Conservation (phyloP, 2,888 invertebrate species). For the Zaprionus obscuricornis region DNA sequence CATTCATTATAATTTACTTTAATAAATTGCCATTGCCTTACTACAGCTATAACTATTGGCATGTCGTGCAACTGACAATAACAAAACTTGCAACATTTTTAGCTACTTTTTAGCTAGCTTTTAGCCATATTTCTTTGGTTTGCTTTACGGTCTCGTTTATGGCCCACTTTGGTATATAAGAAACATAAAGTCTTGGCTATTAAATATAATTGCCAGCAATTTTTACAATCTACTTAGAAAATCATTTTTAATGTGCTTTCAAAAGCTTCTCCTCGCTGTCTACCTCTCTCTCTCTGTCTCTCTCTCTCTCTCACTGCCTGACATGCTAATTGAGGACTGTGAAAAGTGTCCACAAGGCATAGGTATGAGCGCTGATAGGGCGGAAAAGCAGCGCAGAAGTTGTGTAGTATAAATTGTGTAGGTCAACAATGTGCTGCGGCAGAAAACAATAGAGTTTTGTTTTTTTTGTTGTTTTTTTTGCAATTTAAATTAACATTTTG, state of each 20-base stretch:
- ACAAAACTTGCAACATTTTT: too few species aligned
- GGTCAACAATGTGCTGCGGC: conserved; percentile 1
- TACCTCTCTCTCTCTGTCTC: background rate
- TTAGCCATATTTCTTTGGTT: conserved; percentile 19
- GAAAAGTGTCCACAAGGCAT: conserved; percentile 26
- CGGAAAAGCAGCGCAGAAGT: too few species aligned
- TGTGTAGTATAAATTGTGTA: too few species aligned
- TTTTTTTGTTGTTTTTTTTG: too few species aligned
- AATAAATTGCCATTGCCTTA: conserved; percentile 51
- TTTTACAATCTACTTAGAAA: conserved; percentile 74
- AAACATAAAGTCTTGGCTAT: conserved; percentile 57
- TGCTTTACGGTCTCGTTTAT: conserved; percentile 52
- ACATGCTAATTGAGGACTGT: conserved; percentile 61
- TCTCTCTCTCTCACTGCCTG: conserved; percentile 4
- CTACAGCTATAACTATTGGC: too few species aligned
- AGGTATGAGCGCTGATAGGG: too few species aligned
- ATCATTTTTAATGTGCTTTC: conserved; percentile 69
- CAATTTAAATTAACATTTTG: conserved; percentile 71
- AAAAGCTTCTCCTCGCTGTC: too few species aligned
- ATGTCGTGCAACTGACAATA: too few species aligned
- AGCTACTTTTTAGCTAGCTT: conserved; percentile 4
- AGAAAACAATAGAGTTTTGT: conserved; percentile 61
- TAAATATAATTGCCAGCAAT: conserved; percentile 74
- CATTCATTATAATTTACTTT: too few species aligned
- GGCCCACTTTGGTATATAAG: conserved; percentile 49